Base-by-base conservation (phyloP, 1,140 invertebrate genomes). In the Mesaphorura yosii region DNA sequence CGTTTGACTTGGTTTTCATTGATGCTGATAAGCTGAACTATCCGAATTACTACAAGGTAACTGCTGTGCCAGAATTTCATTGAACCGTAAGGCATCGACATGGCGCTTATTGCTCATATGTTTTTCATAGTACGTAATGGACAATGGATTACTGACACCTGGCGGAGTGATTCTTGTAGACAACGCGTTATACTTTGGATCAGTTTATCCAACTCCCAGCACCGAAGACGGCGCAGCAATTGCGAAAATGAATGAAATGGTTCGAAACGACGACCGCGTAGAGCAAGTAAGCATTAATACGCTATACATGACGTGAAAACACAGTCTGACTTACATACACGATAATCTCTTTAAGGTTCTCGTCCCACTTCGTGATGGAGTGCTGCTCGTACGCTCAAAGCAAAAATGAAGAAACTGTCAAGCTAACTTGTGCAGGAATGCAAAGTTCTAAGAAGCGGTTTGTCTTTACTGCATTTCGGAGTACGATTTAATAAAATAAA, bases 31-130 rank as follows among this genome's bases (percentile, higher is more conserved):
- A 61, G 34, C 15, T 12, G n/a, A 49, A 47, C 1, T 61, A 61
- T 38, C 10, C 58, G 3, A 49, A 58, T 38, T 61, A 61, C 22
- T 61, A 61, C 48, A 58, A 61, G 46, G 59, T 57, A 41, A 27
- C 20, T n/a, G n/a, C n/a, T n/a, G 58, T 55, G 12, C n/a, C 6
- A 25, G 14, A 23, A 19, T 46, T 46, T 7, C 7, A 19, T 10
- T 7, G 4, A 23, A 12, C 10, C 4, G 12, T 46, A 14, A 10
- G 15, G 6, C 10, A 15, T 25, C 12, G 10, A 7, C 7, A 10
- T 42, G 28, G 22, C 10, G 22, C 7, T 42, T 10, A 38, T 15
- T 19, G 10, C 20, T 14, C 15, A 19, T 15, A 6, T 12, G 27
- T 48, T 6, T 12, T 28, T 5, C 5, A 50, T 22, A 48, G 47